Evolutionary conservation across 1,140 invertebrate genomes (phyloP).

Genomic region (Trinorchestia longiramus): DNA sequence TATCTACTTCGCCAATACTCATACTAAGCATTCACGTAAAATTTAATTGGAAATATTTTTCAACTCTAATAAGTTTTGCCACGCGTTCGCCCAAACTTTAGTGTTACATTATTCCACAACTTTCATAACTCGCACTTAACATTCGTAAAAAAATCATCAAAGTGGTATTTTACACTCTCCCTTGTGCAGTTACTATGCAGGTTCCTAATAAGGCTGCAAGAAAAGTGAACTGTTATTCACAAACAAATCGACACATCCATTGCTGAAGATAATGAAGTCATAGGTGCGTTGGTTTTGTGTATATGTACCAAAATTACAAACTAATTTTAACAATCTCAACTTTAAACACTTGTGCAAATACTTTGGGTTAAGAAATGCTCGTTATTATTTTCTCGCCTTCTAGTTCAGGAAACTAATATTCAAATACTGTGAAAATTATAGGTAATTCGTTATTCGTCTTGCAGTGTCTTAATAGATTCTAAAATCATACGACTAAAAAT

Average conservation of each 20-base stretch:
- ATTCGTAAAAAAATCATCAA: not conserved
- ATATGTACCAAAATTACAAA: not conserved
- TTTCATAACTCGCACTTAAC: not conserved
- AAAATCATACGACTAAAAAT: no score
- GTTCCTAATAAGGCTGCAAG: not conserved
- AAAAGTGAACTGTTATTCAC: not conserved
- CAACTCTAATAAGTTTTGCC: not conserved
- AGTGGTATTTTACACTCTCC: not conserved
- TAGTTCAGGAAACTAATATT: not conserved
- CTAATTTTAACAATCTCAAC: not conserved
- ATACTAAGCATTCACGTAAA: not conserved
- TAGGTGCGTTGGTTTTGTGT: not conserved
- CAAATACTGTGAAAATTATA: not conserved
- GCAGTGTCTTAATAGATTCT: no score
- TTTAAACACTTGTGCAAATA: not conserved
- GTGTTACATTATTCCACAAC: not conserved
- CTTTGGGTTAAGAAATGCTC: not conserved
- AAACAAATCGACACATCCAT: not conserved
- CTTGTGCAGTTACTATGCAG: not conserved
- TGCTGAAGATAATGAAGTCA: not conserved
- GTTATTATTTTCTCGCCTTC: no score
- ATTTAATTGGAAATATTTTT: not conserved
- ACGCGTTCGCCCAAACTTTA: not conserved
- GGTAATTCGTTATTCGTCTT: no score
- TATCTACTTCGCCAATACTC: not conserved